phyloP scores from a whole-genome alignment of 2,888 invertebrate species.

The Rhamphomyia laevipes region DNA sequence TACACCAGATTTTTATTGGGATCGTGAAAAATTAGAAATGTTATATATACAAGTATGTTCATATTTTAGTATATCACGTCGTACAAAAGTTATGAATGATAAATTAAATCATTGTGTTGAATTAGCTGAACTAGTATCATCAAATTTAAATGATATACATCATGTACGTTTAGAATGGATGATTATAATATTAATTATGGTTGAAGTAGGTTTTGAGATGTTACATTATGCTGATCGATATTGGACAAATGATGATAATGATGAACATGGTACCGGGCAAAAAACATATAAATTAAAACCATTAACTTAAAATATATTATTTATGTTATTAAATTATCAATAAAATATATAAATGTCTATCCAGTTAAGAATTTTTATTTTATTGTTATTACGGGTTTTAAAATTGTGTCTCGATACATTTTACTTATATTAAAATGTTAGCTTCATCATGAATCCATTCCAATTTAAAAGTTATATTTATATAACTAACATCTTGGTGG shows the following conservation, averaged over 20 bases:
- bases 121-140: slow-evolving; percentile 74
- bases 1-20: slow-evolving; percentile 98
- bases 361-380: too few species aligned
- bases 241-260: slow-evolving; percentile 7
- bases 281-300: too few species aligned
- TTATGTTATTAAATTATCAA: too few species aligned
- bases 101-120: slow-evolving; percentile 91
- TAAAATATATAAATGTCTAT: too few species aligned
- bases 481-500: too few species aligned
- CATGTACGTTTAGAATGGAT: slow-evolving; percentile 93
- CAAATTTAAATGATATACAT: slow-evolving; percentile 85
- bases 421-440: too few species aligned
- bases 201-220: slow-evolving; percentile 82
- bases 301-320: too few species aligned
- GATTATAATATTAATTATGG: slow-evolving; percentile 90
- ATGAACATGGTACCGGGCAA: too few species aligned
- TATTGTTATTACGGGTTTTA: too few species aligned
- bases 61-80: slow-evolving; percentile 72
- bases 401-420: too few species aligned
- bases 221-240: slow-evolving; percentile 63
- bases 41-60: slow-evolving; percentile 71
- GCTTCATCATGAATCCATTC: too few species aligned
- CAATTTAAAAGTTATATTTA: too few species aligned
- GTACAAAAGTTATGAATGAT: slow-evolving; percentile 93
- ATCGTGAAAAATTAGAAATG: slow-evolving; percentile 75